A percentile compares a stretch with the other conserved stretches of the same genome.
These are phyloP conservation scores for Leiothrix lutea DNA, from an alignment of 2,113 vertebrate species.

Conservation along the genomic window DNA sequence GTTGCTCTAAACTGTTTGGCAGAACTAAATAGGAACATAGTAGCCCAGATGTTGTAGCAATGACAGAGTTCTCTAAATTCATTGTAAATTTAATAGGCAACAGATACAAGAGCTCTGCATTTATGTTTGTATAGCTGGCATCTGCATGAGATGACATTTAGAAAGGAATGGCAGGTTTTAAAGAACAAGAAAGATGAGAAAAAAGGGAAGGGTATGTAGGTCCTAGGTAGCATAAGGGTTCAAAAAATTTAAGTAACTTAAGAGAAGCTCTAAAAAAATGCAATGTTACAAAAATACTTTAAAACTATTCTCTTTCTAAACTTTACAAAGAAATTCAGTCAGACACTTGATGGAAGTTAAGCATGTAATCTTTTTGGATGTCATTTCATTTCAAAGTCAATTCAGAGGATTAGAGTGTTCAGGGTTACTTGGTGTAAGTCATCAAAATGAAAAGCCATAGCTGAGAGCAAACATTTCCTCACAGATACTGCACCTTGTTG, in stretches of 20 bases:
- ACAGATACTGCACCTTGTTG: background rate
- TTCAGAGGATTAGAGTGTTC: background rate
- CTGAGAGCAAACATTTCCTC: background rate
- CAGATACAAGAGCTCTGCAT: background rate
- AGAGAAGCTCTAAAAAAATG: background rate
- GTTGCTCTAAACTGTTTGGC: background rate
- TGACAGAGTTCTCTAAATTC: slow-evolving; percentile 17
- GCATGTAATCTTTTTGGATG: background rate
- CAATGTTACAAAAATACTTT: background rate
- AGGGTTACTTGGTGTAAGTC: background rate
- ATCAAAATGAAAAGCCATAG: background rate
- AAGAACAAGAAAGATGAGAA: background rate
- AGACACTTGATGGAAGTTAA: background rate
- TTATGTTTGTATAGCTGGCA: background rate
- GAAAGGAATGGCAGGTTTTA: background rate
- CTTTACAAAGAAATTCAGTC: background rate
- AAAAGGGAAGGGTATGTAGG: background rate
- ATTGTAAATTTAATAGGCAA: background rate
- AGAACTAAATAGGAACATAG: background rate
- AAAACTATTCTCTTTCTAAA: background rate
- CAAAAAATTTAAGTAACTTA: background rate
- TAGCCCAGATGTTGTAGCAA: slow-evolving; percentile 11
- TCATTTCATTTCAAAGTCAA: background rate
- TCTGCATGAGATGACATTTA: background rate
- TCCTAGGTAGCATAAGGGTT: background rate